Evolutionary conservation across 1,140 invertebrate species (phyloP), one percentile per base, ranked within the genome.

Genomic region (Heliothis subflexa): DNA sequence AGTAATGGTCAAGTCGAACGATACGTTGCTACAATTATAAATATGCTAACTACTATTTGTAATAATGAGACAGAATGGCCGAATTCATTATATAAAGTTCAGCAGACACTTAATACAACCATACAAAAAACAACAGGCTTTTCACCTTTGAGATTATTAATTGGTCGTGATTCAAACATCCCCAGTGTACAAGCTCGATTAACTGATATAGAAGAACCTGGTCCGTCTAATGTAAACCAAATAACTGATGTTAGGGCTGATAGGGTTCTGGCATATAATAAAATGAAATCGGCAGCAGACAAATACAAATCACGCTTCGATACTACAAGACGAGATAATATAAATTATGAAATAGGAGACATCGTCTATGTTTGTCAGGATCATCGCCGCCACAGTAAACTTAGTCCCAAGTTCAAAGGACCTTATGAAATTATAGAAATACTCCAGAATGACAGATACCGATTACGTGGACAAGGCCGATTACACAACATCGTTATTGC

Each of bases 1-100:
- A 78, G 82, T 52, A 92, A 90, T 73, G 88, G 91, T 2, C 89
- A 93, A 73, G 84, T 86, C 0, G 89, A 93, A 71, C 76, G 91
- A n/a, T 88, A 89, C 62, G 85, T 91, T 16, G n/a, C 79, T 12
- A 90, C 88, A 40, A 49, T 91, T 40, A 81, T 74, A 18, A 84
- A 90, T 77, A 86, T 91, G 82, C 59, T 90, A 61, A 85, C 25
- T 47, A 80, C 86, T 18, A 81, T 72, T 9, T 80, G 75, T 72
- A 84, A 81, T 61, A 72, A 62, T 49, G 4, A 25, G 73, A 78
- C 85, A 89, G 86, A 66, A 40, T 89, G 90, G 86, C 87, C 89
- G 66, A 90, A 71, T 84, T 72, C 1, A 7, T 59, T 91, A 5
- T 89, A 84, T 81, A 90, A 89, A 71, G 85, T 90, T 10, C 84